Evolutionary conservation across 2,888 invertebrate species (phyloP), one percentile per base, ranked within the genome.

Genomic region (Drosophila mercatorum): DNA sequence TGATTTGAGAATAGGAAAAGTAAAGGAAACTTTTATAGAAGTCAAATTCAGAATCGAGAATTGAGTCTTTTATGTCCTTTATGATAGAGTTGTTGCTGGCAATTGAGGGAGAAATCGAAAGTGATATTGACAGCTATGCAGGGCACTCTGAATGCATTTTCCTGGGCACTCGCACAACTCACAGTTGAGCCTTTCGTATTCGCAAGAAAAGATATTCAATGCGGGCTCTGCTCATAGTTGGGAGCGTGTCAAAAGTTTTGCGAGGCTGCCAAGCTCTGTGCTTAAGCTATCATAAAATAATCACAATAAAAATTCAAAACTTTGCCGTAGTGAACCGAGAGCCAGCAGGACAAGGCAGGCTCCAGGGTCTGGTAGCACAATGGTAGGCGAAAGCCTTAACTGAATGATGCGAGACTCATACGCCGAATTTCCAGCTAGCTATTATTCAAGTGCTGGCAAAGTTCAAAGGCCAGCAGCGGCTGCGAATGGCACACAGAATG

Each of bases 231-330:
- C 68, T 52, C 62, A 17, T 44, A 73, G 52, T 40, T 63, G 12
- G 12, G 1, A 58, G 59, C 41, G 52, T 51, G 68, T 57, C 68
- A 55, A 63, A 77, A 74, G 14, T 77, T 75, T 65, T 63, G 56
- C 61, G 56, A 38, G 46, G 56, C 61, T 68, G 55, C 46, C 67
- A 59, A 72, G 68, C 75, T 66, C 78, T 72, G 56, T 61, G 78
- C 83, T 71, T 78, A 75, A 83, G 70, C 81, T 80, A 83, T 83
- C 81, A 83, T 75, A 86, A 83, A 83, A 86, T 87, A 79, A 81
- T 83, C 89, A 85, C 84, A 83, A 86, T 86, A 79, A 65, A 74
- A 86, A 83, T 75, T 74, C 77, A 83, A 83, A 85, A 85, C 74
- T 88, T 88, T 81, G 51, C 22, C 28, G 10, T 70, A 80, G 82